These are phyloP conservation scores for Eurosta solidaginis DNA, from an alignment of 1,140 invertebrate genomes.

Conservation along the genomic window DNA sequence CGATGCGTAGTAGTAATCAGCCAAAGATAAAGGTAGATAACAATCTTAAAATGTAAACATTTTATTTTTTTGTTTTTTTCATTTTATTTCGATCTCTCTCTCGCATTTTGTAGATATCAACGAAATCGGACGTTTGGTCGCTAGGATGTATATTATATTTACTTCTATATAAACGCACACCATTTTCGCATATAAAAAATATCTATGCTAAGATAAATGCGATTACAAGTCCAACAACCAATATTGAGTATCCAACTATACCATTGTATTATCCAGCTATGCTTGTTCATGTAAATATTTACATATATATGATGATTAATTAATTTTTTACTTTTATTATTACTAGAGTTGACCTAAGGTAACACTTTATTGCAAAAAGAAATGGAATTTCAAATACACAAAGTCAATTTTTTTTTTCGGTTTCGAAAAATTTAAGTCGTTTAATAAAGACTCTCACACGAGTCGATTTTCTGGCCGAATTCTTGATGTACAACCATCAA, in stretches of 20 bases:
- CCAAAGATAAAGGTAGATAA: slow-evolving; percentile 52
- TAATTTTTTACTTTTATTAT: not conserved
- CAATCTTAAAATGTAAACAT: not conserved
- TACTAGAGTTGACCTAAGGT: no score
- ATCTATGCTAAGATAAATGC: slow-evolving; percentile 78
- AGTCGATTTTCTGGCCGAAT: no score
- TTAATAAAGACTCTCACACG: no score
- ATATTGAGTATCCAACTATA: slow-evolving; percentile 73
- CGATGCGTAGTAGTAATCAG: slow-evolving; percentile 52
- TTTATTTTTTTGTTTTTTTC: not conserved
- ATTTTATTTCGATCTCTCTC: not conserved
- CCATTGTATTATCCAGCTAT: slow-evolving; percentile 52
- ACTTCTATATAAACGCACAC: slow-evolving; percentile 87
- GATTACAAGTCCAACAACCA: slow-evolving; percentile 76
- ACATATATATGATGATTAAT: slow-evolving; percentile 52
- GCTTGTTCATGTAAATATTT: slow-evolving; percentile 57
- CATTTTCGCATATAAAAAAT: slow-evolving; percentile 84
- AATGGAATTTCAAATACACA: no score
- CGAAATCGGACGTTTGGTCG: slow-evolving; percentile 96
- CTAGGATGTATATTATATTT: slow-evolving; percentile 96
- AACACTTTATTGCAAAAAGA: no score
- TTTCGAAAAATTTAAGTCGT: no score
- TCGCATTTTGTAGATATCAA: slow-evolving; percentile 75
- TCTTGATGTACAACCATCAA: not conserved
- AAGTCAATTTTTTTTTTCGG: no score